Evolutionary conservation across 2,797 vertebrate genomes (phyloP).

Genomic region (Tinamus major): DNA sequence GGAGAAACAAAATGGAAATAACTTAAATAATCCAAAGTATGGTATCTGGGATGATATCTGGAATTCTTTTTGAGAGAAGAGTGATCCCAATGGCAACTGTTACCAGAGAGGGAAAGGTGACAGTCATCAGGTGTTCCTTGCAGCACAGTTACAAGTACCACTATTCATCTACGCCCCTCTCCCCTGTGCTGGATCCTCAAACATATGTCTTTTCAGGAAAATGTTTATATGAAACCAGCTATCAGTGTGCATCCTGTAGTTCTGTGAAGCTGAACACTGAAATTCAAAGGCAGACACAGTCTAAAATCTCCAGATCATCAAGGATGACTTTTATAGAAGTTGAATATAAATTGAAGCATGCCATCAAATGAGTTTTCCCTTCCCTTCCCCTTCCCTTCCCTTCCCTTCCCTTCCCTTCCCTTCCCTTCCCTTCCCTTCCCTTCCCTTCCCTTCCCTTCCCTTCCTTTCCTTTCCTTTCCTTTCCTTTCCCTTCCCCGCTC

Average conservation of each 20-base stretch:
- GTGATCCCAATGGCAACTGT: background rate
- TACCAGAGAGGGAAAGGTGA: background rate
- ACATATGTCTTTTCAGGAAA: background rate
- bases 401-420: too few species aligned
- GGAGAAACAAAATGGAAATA: too few species aligned
- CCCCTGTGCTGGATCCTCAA: background rate
- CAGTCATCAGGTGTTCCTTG: accelerated
- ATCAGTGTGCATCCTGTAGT: background rate
- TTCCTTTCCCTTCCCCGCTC: too few species aligned
- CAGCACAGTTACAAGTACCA: background rate
- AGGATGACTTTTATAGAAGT: conserved; percentile 64
- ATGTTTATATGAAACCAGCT: background rate
- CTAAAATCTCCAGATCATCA: conserved; percentile 64
- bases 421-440: too few species aligned
- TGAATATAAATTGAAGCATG: conserved; percentile 72
- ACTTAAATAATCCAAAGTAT: too few species aligned
- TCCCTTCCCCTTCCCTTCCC: too few species aligned
- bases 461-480: too few species aligned
- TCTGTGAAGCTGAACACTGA: background rate
- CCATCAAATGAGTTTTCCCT: conserved; percentile 35
- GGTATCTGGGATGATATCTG: background rate
- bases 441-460: too few species aligned
- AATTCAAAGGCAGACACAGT: conserved; percentile 27
- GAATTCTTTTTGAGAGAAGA: background rate
- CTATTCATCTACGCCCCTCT: background rate